phyloP scores from a whole-genome alignment of 1,140 invertebrate species.

The Zaprionus tsacasi region DNA sequence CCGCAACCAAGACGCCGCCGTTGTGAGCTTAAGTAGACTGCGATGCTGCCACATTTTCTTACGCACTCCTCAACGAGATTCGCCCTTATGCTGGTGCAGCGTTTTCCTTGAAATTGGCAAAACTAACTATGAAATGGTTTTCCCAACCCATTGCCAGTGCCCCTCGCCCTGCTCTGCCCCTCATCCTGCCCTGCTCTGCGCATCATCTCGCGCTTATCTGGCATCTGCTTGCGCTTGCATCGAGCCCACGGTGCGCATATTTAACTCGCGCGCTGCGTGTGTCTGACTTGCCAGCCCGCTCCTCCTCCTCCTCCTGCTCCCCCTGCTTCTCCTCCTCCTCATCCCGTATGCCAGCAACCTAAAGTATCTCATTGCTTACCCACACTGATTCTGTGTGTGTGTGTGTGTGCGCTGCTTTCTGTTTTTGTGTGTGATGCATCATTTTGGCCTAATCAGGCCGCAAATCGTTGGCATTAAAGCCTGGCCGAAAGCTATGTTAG shows the following conservation, averaged over 20 bases:
- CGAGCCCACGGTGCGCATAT: slow-evolving; percentile 73
- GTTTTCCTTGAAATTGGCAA: slow-evolving; percentile 74
- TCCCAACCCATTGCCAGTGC: background rate
- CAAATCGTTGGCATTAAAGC: slow-evolving; percentile 80
- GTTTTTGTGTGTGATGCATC: slow-evolving; percentile 68
- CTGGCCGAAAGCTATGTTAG: slow-evolving; percentile 68
- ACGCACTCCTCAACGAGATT: slow-evolving; percentile 43
- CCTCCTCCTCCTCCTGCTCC: background rate
- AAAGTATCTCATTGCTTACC: slow-evolving; percentile 28
- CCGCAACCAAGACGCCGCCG: too few relatives aligned
- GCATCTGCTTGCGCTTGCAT: slow-evolving; percentile 51
- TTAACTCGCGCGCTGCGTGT: slow-evolving; percentile 74
- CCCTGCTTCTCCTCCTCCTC: background rate
- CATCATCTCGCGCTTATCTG: slow-evolving; percentile 49
- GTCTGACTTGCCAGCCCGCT: slow-evolving; percentile 30
- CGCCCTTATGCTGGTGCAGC: slow-evolving; percentile 65
- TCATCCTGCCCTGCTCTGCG: background rate
- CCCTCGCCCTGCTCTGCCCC: background rate
- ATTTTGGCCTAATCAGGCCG: slow-evolving; percentile 76
- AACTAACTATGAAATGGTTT: slow-evolving; percentile 68
- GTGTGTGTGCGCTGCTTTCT: slow-evolving; percentile 18
- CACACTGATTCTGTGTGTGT: slow-evolving; percentile 17
- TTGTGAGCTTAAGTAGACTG: slow-evolving; percentile 58
- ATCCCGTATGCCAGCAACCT: background rate
- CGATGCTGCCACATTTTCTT: slow-evolving; percentile 54